These are phyloP conservation scores for Pontoporia blainvillei DNA, from an alignment of 2,113 vertebrate genomes.

Conservation along the genomic window DNA sequence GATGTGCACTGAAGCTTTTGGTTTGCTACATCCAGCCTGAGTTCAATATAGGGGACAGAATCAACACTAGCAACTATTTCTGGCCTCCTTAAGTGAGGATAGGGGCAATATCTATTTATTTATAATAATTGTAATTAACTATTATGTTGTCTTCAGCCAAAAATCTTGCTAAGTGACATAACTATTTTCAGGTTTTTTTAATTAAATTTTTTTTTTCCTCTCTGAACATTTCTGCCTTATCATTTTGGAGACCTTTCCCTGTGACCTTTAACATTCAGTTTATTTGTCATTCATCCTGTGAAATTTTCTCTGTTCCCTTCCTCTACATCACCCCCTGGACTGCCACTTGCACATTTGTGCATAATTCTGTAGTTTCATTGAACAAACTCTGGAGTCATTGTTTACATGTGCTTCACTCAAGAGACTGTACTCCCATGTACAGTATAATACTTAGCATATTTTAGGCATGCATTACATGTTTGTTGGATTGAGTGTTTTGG, in stretches of 20 bases:
- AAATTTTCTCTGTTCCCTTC: not conserved
- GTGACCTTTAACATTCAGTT: not conserved
- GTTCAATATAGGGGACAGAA: not conserved
- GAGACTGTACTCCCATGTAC: not conserved
- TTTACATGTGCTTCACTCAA: not conserved
- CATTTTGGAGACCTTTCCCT: not conserved
- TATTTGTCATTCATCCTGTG: not conserved
- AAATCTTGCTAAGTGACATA: not conserved
- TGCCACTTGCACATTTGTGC: not conserved
- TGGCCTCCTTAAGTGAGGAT: not conserved
- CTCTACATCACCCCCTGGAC: not conserved
- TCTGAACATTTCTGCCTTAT: not conserved
- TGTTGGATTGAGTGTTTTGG: not conserved
- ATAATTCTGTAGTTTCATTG: not conserved
- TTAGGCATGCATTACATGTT: not conserved
- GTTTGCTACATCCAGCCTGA: not conserved
- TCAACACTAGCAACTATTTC: not conserved
- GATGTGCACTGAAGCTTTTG: not conserved
- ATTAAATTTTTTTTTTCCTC: accelerated
- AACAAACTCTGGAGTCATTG: not conserved
- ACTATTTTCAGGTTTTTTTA: not conserved
- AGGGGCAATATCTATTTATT: not conserved
- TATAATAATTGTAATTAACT: not conserved
- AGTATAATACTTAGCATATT: not conserved
- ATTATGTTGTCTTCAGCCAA: not conserved